Percentiles rank a stretch among this genome's conserved stretches.
phyloP scores from a whole-genome alignment of 2,888 invertebrate genomes.

The Panopea generosa region DNA sequence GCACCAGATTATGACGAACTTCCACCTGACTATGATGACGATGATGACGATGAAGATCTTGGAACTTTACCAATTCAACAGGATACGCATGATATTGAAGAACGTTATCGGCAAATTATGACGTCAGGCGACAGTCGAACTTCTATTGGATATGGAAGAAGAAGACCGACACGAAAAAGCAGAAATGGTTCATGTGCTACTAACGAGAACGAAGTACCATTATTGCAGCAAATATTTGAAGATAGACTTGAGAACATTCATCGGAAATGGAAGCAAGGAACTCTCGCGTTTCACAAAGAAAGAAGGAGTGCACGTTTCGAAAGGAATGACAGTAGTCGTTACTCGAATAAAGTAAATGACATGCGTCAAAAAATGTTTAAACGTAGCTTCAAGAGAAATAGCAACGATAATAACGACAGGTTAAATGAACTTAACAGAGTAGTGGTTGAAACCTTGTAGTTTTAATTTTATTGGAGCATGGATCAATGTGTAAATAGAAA shows the following conservation, averaged over 20 bases:
- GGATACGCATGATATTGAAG: conserved; percentile 26
- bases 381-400: conserved; percentile 69
- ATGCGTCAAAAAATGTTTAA: conserved; percentile 73
- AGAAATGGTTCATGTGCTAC: conserved; percentile 55
- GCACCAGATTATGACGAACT: conserved; percentile 76
- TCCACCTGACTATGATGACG: conserved; percentile 68
- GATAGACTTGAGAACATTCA: conserved; percentile 76
- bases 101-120: too few species aligned
- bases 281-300: conserved; percentile 59
- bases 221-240: conserved; percentile 78
- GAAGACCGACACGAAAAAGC: conserved; percentile 35
- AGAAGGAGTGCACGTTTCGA: conserved; percentile 52
- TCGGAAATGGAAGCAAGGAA: conserved; percentile 71
- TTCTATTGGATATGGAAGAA: conserved; percentile 35
- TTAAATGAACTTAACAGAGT: conserved; percentile 18
- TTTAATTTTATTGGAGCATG: conserved; percentile 1
- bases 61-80: conserved; percentile 39
- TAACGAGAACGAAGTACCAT: conserved; percentile 67
- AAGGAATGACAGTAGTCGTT: conserved; percentile 64
- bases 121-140: too few species aligned
- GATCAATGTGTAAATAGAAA: not conserved
- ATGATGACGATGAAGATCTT: conserved; percentile 49
- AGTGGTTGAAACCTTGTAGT: conserved; percentile 54
- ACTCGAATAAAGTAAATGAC: conserved; percentile 61
- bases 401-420: conserved; percentile 18